Base-by-base conservation (phyloP, 2,797 vertebrate genomes). In the Eidolon dupreanum region DNA sequence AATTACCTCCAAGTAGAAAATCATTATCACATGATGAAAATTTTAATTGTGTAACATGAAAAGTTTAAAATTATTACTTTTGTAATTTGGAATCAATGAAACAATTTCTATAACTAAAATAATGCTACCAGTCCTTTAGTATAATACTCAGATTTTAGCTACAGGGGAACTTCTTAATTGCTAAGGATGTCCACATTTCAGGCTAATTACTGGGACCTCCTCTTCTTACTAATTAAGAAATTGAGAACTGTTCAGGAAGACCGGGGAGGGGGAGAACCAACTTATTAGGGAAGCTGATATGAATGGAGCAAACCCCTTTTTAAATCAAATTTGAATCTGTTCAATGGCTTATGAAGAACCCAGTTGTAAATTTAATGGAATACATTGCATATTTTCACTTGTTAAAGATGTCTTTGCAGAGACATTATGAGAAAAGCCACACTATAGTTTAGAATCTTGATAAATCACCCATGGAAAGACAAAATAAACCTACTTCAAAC, bases 211-310 rank as follows among this genome's bases (percentile, higher is more conserved):
- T 43, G 46, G 5, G 12, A 43, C 2, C 5, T 31, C 38, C 8
- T 51, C 11, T 74, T 75, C 53, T 95, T 73, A 65, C 11, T 88
- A 81, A 94, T 89, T 49, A 94, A 68, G 55, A 93, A 92, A 66
- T 57, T 74, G n/a, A 86, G 19, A 90, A 46, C 20, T 63, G 5
- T 0, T 17, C 38, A 28, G 43, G 49, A 92, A 95, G 82, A 33
- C 7, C n/a, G n/a, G 41, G 38, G 38, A 5, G 38, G 84, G 28
- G 4, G 6, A 55, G 26, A 57, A 22, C 33, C 33, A 57, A 16
- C 24, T 31, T 68, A 26, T 2, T 88, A 9, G 33, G 73, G 36
- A 94, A 91, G 4, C 16, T 57, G 3, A 1, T 43, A n/a, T 79
- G 38, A 73, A 73, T 46, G 28, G 22, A 83, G 4, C 11, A 93